These are phyloP conservation scores for Eolophus roseicapilla DNA, from an alignment of 2,113 vertebrate genomes.

Conservation along the genomic window DNA sequence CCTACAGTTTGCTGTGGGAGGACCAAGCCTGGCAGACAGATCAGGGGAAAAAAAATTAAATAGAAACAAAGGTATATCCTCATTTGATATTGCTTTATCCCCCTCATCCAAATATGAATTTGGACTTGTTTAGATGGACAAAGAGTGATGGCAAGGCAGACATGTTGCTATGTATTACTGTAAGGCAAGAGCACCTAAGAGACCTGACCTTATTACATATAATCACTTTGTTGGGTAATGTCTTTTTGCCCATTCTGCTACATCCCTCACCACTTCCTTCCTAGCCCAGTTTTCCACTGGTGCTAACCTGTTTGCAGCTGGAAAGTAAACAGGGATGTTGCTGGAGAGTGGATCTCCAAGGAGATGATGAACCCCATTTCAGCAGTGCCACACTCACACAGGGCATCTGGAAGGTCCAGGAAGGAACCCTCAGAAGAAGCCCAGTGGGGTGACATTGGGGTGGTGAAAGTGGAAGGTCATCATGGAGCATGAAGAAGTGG, in stretches of 20 bases:
- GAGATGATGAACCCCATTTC: not conserved
- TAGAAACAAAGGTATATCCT: not conserved
- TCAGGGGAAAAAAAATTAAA: not conserved
- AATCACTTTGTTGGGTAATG: not conserved
- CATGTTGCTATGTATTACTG: not conserved
- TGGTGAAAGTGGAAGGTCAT: not conserved
- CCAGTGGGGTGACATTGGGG: not conserved
- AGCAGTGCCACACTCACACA: not conserved
- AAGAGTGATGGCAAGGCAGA: not conserved
- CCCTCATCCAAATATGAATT: not conserved
- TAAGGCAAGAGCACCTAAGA: not conserved
- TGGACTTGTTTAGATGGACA: not conserved
- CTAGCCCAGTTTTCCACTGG: not conserved
- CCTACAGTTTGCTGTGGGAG: not conserved
- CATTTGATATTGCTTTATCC: not conserved
- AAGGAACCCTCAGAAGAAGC: not conserved
- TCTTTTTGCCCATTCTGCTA: not conserved
- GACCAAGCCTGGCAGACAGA: not conserved
- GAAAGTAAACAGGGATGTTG: not conserved
- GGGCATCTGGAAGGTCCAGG: fast-evolving
- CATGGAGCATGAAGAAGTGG: not conserved
- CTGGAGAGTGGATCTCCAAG: not conserved
- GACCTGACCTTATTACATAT: not conserved
- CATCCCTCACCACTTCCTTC: not conserved
- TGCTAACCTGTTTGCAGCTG: no score